A percentile compares a stretch with the other conserved stretches of the same genome.
These are phyloP conservation scores for Felis chaus DNA, from an alignment of 2,113 vertebrate genomes.

Conservation along the genomic window DNA sequence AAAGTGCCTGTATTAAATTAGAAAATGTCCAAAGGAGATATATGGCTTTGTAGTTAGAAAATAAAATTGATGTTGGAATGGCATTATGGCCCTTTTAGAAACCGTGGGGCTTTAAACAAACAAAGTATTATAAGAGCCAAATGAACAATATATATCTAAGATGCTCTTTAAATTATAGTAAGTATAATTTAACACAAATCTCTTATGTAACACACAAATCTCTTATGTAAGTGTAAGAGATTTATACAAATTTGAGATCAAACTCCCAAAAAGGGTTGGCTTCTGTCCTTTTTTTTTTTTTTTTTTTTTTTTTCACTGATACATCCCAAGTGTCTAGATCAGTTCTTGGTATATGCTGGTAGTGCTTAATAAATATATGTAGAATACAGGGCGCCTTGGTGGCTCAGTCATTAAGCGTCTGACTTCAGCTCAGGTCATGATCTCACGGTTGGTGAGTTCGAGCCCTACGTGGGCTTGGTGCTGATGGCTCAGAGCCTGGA, in stretches of 20 bases:
- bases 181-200: background rate
- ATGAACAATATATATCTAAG: background rate
- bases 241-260: background rate
- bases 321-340: background rate
- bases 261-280: background rate
- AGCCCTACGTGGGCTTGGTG: no score
- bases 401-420: no score
- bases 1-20: constrained; percentile 64
- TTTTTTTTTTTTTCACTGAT: background rate
- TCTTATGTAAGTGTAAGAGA: background rate
- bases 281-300: background rate
- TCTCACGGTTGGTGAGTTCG: no score
- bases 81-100: background rate
- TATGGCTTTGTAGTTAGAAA: constrained; percentile 49
- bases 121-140: background rate
- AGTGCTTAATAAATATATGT: background rate
- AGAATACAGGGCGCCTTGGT: background rate
- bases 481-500: no score
- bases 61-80: constrained; percentile 30
- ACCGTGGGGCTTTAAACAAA: background rate
- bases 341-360: background rate
- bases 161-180: background rate
- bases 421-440: no score
- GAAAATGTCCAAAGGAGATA: constrained; percentile 57
- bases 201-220: background rate